Evolutionary conservation across 2,888 invertebrate species (phyloP).

Genomic region (Drosophila prolongata): DNA sequence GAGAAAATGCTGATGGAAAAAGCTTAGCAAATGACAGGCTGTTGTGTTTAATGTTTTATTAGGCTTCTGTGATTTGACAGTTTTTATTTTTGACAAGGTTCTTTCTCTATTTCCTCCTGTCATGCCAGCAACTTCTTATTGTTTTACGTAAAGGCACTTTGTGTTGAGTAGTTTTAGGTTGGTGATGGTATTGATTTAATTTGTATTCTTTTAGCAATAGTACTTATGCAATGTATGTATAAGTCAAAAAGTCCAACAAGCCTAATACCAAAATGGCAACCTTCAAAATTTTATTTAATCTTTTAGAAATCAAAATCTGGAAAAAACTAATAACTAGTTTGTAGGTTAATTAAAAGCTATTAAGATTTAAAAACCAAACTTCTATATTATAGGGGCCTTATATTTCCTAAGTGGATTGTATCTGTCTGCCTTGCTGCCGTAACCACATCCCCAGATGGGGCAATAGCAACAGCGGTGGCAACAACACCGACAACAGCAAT

Average conservation of each 20-base stretch:
- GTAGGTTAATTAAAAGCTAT: too few relatives aligned
- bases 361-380: too few relatives aligned
- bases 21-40: neutral
- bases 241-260: too few relatives aligned
- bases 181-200: too few relatives aligned
- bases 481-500: slow-evolving; percentile 55
- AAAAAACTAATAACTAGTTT: too few relatives aligned
- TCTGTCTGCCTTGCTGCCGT: slow-evolving; percentile 20
- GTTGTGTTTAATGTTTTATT: neutral
- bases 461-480: slow-evolving; percentile 28
- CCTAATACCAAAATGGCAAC: too few relatives aligned
- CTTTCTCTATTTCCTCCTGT: neutral
- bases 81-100: slow-evolving; percentile 1
- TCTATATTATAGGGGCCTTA: too few relatives aligned
- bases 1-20: slow-evolving; percentile 2
- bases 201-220: too few relatives aligned
- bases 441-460: slow-evolving; percentile 44
- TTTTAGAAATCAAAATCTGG: too few relatives aligned
- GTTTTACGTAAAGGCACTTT: neutral
- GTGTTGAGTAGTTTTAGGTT: neutral
- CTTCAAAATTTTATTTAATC: too few relatives aligned
- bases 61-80: slow-evolving; percentile 2
- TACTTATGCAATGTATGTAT: too few relatives aligned
- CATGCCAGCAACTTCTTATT: neutral
- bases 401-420: slow-evolving; percentile 19